Base-by-base conservation (phyloP, 2,797 vertebrate species). In the Pempheris klunzingeri region DNA sequence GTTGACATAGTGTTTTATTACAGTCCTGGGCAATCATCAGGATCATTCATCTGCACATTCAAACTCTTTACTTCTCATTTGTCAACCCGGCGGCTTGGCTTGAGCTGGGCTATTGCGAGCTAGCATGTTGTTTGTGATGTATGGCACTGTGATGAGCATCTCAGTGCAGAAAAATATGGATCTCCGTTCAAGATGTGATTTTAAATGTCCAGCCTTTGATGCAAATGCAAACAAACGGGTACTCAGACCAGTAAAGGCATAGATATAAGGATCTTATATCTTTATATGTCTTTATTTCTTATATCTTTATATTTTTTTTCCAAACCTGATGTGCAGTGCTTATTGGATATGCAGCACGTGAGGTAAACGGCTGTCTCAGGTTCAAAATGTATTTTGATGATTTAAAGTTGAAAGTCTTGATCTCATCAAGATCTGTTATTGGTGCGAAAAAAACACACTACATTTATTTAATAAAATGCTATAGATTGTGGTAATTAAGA, bases 1-100 rank as follows among this genome's bases (percentile, higher is more conserved):
- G 81, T 65, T 91, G 91, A 90, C 92, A 92, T 53, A 67, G 83
- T 87, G 86, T 93, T 94, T 92, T 91, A 90, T 92, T 90, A 89
- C 81, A 86, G 85, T 94, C 90, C 68, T 10, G 62, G 32, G 74
- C 85, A 90, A 92, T 91, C 80, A 69, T 80, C 79, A 41, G 82
- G 62, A 84, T 82, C 87, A 91, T 93, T 94, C 83, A 90, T 94
- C 92, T 93, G 79, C 84, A 87, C 85, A 90, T 89, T 92, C 90
- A 90, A 86, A 91, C 70, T 80, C 80, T 83, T 93, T 88, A 85
- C 78, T 64, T 67, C 85, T 92, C 90, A 90, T 93, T 89, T 87
- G 87, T 94, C 90, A 93, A 84, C 11, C 73, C 66, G 6, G 75
- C 3, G 10, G 73, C 67, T 66, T 34, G 76, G 71, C 71, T 70